Evolutionary conservation across 2,797 vertebrate species (phyloP).

Genomic region (Poeciliopsis gracilis): DNA sequence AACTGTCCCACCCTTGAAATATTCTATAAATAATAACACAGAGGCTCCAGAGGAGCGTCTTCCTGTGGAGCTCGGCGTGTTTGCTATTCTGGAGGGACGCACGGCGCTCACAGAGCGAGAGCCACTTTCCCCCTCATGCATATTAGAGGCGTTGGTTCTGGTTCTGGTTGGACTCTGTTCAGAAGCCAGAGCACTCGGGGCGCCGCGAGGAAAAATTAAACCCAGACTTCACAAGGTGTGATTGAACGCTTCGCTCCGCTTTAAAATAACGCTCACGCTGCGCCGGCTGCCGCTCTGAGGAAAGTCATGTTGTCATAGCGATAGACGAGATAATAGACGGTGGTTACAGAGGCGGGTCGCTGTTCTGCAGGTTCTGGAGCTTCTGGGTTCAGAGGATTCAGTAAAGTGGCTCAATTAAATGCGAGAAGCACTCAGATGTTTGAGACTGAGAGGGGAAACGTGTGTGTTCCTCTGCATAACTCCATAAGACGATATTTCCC

Average conservation of each 20-base stretch:
- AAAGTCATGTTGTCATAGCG: conserved; percentile 32
- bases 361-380: conserved; percentile 5
- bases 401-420: background rate
- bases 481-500: background rate
- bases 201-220: conserved; percentile 15
- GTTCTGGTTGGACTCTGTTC: conserved; percentile 15
- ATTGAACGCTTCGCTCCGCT: conserved; percentile 13
- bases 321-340: conserved; percentile 34
- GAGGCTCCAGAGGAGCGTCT: conserved; percentile 6
- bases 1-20: conserved; percentile 9
- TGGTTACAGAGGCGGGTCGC: conserved; percentile 3
- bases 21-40: background rate
- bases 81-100: conserved; percentile 36
- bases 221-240: conserved; percentile 13
- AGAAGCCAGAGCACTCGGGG: conserved; percentile 15
- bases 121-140: conserved; percentile 2
- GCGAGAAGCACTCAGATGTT: background rate
- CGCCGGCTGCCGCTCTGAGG: background rate
- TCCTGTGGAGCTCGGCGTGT: conserved; percentile 6
- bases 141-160: conserved; percentile 30
- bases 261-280: conserved; percentile 1
- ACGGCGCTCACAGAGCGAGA: conserved; percentile 22
- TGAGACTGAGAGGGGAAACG: background rate
- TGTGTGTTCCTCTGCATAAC: background rate
- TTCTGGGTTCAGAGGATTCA: background rate